A percentile compares a stretch with the other conserved stretches of the same genome.
Conservation (phyloP, 2,797 vertebrate genomes). For the Margarornis squamiger region DNA sequence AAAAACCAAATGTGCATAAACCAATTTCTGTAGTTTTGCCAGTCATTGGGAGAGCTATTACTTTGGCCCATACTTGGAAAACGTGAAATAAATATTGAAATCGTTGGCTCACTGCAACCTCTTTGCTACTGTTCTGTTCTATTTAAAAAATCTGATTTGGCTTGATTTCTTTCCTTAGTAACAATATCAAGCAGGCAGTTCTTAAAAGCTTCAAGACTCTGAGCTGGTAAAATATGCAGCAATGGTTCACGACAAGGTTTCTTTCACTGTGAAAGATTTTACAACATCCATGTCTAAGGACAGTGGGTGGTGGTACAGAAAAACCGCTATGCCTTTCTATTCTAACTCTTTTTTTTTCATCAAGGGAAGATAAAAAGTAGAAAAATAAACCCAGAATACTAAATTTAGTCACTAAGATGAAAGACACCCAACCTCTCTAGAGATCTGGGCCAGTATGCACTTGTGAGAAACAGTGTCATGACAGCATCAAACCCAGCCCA, state of each 20-base stretch:
- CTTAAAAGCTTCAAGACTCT: neutral
- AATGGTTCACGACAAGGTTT: neutral
- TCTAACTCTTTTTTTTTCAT: neutral
- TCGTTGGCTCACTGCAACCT: neutral
- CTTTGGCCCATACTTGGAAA: neutral
- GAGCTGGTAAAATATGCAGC: slow-evolving; percentile 29
- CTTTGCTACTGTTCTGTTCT: neutral
- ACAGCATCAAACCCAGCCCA: neutral
- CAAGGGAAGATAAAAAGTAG: neutral
- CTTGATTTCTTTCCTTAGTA: neutral
- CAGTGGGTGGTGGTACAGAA: neutral
- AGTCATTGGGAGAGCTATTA: neutral
- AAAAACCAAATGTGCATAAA: neutral
- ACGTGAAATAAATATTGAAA: neutral
- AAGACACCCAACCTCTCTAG: neutral
- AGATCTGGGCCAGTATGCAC: slow-evolving; percentile 3
- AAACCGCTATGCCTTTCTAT: neutral
- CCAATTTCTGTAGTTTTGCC: neutral
- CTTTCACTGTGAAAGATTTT: neutral
- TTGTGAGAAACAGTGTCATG: neutral
- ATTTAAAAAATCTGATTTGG: neutral
- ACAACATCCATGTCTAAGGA: neutral
- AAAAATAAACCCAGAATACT: slow-evolving; percentile 33
- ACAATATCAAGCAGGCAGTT: neutral
- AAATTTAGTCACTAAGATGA: slow-evolving; percentile 12